phyloP scores from a whole-genome alignment of 2,797 vertebrate species.

The Chlorospingus semifuscus region DNA sequence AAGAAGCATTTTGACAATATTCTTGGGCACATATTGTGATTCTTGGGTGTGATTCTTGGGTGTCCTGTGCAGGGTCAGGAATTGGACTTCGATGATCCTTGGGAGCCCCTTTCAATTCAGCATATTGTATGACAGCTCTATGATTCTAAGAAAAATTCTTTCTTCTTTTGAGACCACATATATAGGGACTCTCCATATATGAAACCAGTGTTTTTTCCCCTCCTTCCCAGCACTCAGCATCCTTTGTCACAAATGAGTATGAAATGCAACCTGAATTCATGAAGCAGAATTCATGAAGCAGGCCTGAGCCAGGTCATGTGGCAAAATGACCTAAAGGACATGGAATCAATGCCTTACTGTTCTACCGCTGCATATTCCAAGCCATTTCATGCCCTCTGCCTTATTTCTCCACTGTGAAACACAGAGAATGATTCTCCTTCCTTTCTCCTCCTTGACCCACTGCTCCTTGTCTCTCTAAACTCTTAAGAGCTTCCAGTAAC shows the following conservation, averaged over 20 bases:
- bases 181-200: neutral
- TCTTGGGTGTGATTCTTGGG: neutral
- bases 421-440: neutral
- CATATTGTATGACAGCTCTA: neutral
- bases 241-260: neutral
- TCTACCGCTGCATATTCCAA: neutral
- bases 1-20: neutral
- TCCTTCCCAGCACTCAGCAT: neutral
- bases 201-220: neutral
- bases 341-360: neutral
- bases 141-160: neutral
- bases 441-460: neutral
- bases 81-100: neutral
- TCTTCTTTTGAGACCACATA: neutral
- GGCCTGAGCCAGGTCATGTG: neutral
- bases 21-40: neutral
- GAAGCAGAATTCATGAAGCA: neutral
- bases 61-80: accelerated
- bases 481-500: neutral
- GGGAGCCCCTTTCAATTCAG: neutral
- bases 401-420: neutral
- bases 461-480: neutral
- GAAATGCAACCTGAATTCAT: neutral
- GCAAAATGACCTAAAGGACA: neutral
- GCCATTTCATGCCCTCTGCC: neutral